phyloP scores from a whole-genome alignment of 2,113 vertebrate species.

The Heptranchias perlo region DNA sequence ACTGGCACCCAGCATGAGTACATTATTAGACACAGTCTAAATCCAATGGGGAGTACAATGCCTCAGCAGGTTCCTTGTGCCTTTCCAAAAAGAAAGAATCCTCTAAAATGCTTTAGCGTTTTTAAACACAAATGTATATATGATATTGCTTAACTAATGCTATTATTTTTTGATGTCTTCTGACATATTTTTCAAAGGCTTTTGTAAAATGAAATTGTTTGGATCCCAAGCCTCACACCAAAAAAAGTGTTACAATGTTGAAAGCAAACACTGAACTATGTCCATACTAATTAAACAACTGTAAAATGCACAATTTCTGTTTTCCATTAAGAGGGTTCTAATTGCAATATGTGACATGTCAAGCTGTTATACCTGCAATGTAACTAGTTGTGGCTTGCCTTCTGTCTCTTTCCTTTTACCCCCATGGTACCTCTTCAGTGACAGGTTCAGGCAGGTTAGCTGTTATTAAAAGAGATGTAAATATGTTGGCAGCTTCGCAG shows the following conservation, averaged over 20 bases:
- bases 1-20: not conserved
- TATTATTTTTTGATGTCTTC: not conserved
- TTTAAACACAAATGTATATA: not conserved
- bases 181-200: not conserved
- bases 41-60: not conserved
- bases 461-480: not conserved
- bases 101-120: not conserved
- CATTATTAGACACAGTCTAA: not conserved
- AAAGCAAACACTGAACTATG: too few species aligned
- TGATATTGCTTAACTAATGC: not conserved
- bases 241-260: not conserved
- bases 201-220: not conserved
- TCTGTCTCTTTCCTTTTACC: not conserved
- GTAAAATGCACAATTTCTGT: not conserved
- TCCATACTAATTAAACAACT: not conserved
- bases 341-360: not conserved
- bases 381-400: not conserved
- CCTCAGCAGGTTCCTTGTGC: not conserved
- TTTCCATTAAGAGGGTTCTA: not conserved
- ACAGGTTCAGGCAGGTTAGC: not conserved
- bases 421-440: not conserved
- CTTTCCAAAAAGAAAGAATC: not conserved
- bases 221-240: not conserved
- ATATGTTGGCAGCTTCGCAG: not conserved
- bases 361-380: not conserved